Percentiles rank a stretch among this genome's conserved stretches.
These are phyloP conservation scores for Aphis craccivora DNA, from an alignment of 1,140 invertebrate species.

Conservation along the genomic window DNA sequence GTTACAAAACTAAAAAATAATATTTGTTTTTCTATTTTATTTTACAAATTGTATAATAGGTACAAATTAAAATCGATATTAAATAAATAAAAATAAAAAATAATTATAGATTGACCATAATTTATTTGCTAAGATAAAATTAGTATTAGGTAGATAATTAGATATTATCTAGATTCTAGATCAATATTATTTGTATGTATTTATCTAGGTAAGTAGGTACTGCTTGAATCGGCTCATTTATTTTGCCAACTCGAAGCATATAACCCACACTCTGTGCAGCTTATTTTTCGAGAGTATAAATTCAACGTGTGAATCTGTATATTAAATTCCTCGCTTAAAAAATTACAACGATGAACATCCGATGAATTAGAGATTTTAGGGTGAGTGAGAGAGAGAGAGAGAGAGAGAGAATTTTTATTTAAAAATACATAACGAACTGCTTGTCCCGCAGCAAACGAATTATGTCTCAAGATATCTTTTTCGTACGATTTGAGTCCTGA, in stretches of 20 bases:
- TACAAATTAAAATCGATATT: background rate
- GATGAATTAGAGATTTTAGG: background rate
- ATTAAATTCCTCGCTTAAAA: background rate
- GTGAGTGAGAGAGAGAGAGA: no score
- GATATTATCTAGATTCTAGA: background rate
- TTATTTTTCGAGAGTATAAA: background rate
- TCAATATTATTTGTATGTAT: background rate
- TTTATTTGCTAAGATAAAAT: background rate
- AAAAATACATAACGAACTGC: no score
- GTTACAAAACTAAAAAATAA: background rate
- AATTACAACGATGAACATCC: background rate
- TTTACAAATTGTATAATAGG: background rate
- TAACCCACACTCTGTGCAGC: background rate
- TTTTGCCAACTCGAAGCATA: background rate
- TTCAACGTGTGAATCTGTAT: background rate
- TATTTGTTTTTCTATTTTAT: background rate
- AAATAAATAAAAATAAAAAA: background rate
- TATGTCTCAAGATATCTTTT: no score
- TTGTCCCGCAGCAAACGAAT: no score
- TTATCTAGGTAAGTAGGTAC: background rate
- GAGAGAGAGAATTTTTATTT: no score
- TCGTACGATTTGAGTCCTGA: no score
- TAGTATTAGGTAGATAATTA: background rate
- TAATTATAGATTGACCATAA: background rate
- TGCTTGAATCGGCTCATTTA: background rate